Percentiles rank a stretch among this genome's conserved stretches.
phyloP scores from a whole-genome alignment of 1,140 invertebrate species.

The Littorina saxatilis region DNA sequence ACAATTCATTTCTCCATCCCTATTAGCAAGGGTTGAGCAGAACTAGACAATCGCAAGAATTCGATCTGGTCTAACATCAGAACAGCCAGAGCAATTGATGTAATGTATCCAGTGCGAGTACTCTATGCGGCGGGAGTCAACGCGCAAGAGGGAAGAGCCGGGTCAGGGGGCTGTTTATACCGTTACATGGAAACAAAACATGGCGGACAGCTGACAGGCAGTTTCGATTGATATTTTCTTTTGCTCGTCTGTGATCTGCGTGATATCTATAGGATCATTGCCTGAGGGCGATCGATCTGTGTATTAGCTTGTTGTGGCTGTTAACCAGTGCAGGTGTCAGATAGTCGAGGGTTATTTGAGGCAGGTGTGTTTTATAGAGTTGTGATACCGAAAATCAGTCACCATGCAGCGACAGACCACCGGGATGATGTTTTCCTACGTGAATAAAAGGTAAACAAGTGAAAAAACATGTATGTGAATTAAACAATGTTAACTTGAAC shows the following conservation, averaged over 20 bases:
- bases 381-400: constrained; percentile 3
- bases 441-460: constrained; percentile 23
- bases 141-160: not conserved
- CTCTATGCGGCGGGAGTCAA: not conserved
- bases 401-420: constrained; percentile 41
- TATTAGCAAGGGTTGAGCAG: no score
- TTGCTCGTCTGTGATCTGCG: not conserved
- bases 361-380: not conserved
- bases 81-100: not conserved
- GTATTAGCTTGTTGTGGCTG: not conserved
- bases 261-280: not conserved
- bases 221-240: not conserved
- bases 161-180: not conserved
- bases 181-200: constrained; percentile 18
- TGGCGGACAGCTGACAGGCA: constrained; percentile 10
- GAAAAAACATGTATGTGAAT: constrained; percentile 3
- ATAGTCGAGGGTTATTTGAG: not conserved
- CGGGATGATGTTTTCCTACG: constrained; percentile 30
- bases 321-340: no score
- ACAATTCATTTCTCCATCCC: no score
- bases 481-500: not conserved
- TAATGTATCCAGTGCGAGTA: not conserved
- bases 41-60: not conserved
- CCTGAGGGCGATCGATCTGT: not conserved
- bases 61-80: not conserved